Evolutionary conservation across 2,797 vertebrate genomes (phyloP), one percentile per base, ranked within the genome.

Genomic region (Acomys russatus): DNA sequence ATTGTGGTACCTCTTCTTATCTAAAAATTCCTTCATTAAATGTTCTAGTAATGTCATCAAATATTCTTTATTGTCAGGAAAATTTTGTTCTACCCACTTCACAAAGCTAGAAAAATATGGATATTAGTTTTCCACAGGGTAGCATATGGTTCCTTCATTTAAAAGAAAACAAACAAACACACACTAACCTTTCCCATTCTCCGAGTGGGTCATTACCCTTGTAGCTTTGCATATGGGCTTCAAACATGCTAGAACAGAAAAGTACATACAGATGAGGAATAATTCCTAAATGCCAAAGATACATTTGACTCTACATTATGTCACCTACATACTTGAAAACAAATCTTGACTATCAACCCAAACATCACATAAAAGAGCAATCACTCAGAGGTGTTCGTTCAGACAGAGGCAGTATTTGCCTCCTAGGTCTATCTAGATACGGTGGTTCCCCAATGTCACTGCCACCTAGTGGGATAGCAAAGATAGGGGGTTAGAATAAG

Each of bases 21-120:
- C 74, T 66, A 99, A 51, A 97, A 99, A 99, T 9, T 54, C 98
- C 96, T 99, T 98, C 51, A 99, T 98, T 0, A 99, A 98, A 4
- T 97, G 97, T 90, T 99, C 98, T 44, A 99, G 98, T 78, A 99
- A 99, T 54, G 66, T 61, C 0, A 98, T 98, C 97, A 99, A 95
- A 15, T 95, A 96, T 33, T 33, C 96, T 88, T 14, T 98, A 97
- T 8, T 96, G 96, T 10, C 78, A 91, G 99, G 98, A 9, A 99
- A 95, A 0, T 92, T 98, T 33, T 98, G 96, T 96, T 99, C 99
- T 44, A 99, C 92, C 97, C 99, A 99, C 70, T 91, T 98, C 49
- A 99, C 95, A 76, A 99, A 99, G 97, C 99, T 99, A 96, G 0
- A 97, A 97, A 91, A 96, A 97, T 12, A 8, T 0, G 0, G 68